Percentiles rank a stretch among this genome's conserved stretches.
Evolutionary conservation across 1,140 invertebrate genomes (phyloP).

Genomic region (Ooceraea biroi): DNA sequence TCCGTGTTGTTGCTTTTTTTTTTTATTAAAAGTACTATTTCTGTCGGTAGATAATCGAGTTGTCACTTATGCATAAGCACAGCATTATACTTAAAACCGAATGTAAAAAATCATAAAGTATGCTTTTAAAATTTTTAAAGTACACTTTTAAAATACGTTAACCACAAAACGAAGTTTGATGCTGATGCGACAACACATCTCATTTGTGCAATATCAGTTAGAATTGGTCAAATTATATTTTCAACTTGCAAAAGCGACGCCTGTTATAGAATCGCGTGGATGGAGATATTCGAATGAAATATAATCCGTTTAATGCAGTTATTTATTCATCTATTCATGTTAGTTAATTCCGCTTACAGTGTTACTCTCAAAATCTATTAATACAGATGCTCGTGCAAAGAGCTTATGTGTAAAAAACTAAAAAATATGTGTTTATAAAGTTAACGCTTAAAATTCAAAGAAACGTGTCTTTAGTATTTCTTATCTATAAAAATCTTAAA

Average conservation of each 20-base stretch:
- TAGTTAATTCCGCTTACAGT: slow-evolving; percentile 49
- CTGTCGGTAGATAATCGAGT: slow-evolving; percentile 27
- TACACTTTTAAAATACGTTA: slow-evolving; percentile 5
- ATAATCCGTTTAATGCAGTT: slow-evolving; percentile 52
- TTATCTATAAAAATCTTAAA: too few relatives aligned
- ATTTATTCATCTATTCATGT: slow-evolving; percentile 48
- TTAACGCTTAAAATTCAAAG: too few relatives aligned
- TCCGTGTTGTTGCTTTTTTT: slow-evolving; percentile 3
- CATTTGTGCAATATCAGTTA: slow-evolving; percentile 30
- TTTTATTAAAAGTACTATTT: slow-evolving; percentile 26
- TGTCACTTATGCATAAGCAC: slow-evolving; percentile 16
- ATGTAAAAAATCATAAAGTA: slow-evolving; percentile 19
- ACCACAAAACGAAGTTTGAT: slow-evolving; percentile 17
- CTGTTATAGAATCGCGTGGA: slow-evolving; percentile 31
- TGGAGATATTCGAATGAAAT: slow-evolving; percentile 35
- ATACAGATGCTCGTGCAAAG: slow-evolving; percentile 25
- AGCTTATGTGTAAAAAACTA: slow-evolving; percentile 22
- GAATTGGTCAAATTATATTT: slow-evolving; percentile 46
- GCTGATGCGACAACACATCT: slow-evolving; percentile 17
- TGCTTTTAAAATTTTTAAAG: neutral
- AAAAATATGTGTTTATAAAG: too few relatives aligned
- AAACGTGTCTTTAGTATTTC: too few relatives aligned
- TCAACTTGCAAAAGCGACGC: slow-evolving; percentile 33
- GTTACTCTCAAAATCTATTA: slow-evolving; percentile 39
- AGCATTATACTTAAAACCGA: neutral